Base-by-base conservation (phyloP, 2,113 vertebrate species). In the Xiphophorus hellerii region DNA sequence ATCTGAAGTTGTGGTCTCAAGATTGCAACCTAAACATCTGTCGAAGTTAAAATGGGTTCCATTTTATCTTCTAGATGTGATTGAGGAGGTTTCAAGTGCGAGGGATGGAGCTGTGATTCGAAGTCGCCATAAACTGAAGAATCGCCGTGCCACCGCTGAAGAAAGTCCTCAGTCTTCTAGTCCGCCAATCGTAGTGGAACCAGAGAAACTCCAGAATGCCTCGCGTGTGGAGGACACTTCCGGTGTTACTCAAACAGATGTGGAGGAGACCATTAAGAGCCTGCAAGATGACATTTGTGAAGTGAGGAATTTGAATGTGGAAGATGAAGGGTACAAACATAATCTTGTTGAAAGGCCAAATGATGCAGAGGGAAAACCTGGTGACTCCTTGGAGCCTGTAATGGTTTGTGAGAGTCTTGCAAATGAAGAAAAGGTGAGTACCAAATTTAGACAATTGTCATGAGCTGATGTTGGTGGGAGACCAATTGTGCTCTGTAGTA, bases 41-140 rank as follows among this genome's bases (percentile, higher is more conserved):
- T 31, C 4, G 6, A 42, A 28, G 5, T 4, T 37, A 14, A 20
- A 68, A 20, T 63, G 4, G 67, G 8, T 31, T 66, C 3, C 39
- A 42, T 17, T 68, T 11, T 25, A 0, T 28, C n/a, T 44, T 65
- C 1, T 66, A 92, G 91, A 80, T 20, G 42, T 35, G 28, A 80
- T 44, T 71, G 81, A 86, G 29, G 81, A 82, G 2, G 73, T 15
- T 6, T 74, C 7, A 20, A 69, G 77, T 27, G 15, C 71, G 17
- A 76, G 71, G 28, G 74, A 74, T 1, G 20, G 35, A 27, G 65
- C 86, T 28, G 37, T 14, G 3, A 37, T 48, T 48, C 69, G 22
- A 37, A 76, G 8, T 67, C 68, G 62, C 17, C 70, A 39, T 15
- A 62, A 69, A 66, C 73, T 84, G 67, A 74, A 81, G 33, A 80